Conservation (phyloP, 2,888 invertebrate species). For the Drosophila cracens region DNA sequence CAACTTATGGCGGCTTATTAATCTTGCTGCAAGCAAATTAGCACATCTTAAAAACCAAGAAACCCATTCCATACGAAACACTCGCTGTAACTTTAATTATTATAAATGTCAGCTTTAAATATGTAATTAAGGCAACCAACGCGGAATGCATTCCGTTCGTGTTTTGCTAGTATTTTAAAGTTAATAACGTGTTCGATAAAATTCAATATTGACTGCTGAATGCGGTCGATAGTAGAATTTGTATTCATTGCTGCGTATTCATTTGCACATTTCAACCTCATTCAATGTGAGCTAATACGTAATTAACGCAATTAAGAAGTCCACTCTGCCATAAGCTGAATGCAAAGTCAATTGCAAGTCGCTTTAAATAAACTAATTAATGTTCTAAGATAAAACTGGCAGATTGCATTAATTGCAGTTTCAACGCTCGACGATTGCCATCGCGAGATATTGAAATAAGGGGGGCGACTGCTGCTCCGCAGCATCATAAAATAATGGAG, state of each 20-base stretch:
- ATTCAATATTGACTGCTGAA: neutral
- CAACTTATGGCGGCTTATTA: constrained; percentile 73
- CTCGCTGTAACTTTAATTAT: constrained; percentile 70
- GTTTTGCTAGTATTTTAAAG: constrained; percentile 14
- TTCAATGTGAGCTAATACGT: constrained; percentile 54
- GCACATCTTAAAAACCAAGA: constrained; percentile 50
- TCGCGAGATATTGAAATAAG: constrained; percentile 42
- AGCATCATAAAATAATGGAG: constrained; percentile 20
- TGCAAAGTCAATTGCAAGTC: constrained; percentile 48
- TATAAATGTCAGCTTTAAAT: constrained; percentile 78
- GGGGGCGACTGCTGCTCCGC: constrained; percentile 21
- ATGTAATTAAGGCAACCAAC: constrained; percentile 63
- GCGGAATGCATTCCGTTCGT: constrained; percentile 15
- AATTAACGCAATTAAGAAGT: constrained; percentile 76
- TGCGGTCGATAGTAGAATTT: constrained; percentile 4
- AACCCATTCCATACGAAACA: constrained; percentile 25
- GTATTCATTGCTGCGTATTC: neutral
- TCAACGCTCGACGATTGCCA: constrained; percentile 69
- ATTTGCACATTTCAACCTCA: constrained; percentile 21
- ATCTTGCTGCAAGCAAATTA: constrained; percentile 73
- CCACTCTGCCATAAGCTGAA: constrained; percentile 31
- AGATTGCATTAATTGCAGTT: constrained; percentile 75
- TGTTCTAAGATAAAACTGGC: constrained; percentile 66
- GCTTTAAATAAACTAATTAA: constrained; percentile 67
- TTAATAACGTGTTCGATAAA: constrained; percentile 15